Base-by-base conservation (phyloP, 2,113 vertebrate species). In the Ramphastos sulfuratus region DNA sequence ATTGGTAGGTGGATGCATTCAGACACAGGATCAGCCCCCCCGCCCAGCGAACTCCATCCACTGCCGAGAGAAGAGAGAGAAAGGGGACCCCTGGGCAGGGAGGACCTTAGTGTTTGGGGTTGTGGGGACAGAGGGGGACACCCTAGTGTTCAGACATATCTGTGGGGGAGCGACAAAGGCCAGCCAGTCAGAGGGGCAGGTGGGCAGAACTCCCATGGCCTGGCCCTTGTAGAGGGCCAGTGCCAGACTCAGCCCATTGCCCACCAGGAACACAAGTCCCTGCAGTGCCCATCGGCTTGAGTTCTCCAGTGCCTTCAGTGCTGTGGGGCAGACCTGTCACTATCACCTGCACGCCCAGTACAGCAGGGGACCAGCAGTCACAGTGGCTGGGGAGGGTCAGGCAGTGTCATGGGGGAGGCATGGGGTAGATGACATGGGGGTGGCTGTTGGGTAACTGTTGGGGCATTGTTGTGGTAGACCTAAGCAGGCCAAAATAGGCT, bases 181-280 rank as follows among this genome's bases (percentile, higher is more conserved):
- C 93, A 99, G 96, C 99, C 99, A 99, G 92, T 99, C 99, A 1
- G 99, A 99, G 5, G 99, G 99, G 82, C 99, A 99, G 4, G 99
- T 99, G 12, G 99, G 99, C 50, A 99, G 96, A 48, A 99, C 97
- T 12, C 99, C 99, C 99, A 99, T 99, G 6, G 99, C 99, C 96
- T 99, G 99, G 96, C 99, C 99, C 96, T 99, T 99, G 97, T 99
- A 99, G 69, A 99, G 98, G 61, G 99, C 99, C 96, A 99, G 82
- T 0, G 99, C 99, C 30, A 99, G 98, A 33, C 99, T 99, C 82
- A 99, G 97, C 12, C 99, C 98, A 31, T 99, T 99, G 6, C 99
- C 99, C 16, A 99, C 96, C 78, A 99, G 98, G 94, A 99, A 99
- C 31, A 99, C 99, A 16, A 99, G 96, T 4, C 99, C 99, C 97